Base-by-base conservation (phyloP, 2,888 invertebrate genomes). In the Achlya flavicornis region DNA sequence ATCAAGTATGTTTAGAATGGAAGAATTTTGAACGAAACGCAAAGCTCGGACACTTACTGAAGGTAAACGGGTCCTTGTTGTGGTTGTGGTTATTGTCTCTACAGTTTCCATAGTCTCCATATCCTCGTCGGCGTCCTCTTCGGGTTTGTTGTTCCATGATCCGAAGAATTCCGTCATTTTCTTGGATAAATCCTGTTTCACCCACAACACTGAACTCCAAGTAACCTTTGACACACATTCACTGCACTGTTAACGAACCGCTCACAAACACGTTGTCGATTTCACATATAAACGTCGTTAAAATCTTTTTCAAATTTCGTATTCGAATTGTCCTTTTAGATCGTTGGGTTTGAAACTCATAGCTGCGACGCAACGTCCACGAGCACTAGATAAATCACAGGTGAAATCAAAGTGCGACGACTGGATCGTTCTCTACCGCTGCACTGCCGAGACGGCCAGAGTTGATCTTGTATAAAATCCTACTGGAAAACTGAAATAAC, bases 401-500 rank as follows among this genome's bases (percentile, higher is more conserved):
- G 64, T 57, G 46, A 57, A 38, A 61, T 59, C 62, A 35, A 63
- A 60, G 33, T 53, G 58, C 61, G 61, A 70, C 71, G 71, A 66
- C 64, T 72, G 72, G 64, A 78, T 63, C 70, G 73, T 66, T 78
- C 72, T 72, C 78, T 73, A 73, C 79, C 84, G 82, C 83, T 84
- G 86, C 88, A 86, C 87, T 80, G 87, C 74, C 82, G 80, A 91
- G 87, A 85, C 93, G 93, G 90, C 89, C 85, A 90, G 88, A 87
- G 88, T 86, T 89, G 91, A 80, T 92, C 84, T 91, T 92, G 90
- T 86, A 86, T 91, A 88, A 92, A 93, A 92, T 92, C 92, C 91
- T 88, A 93, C 93, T 93, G 93, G 93, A 93, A 93, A 92, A 91
- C 93, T 92, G 93, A 93, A 93, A 93, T 93, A 93, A 91, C 92